These are phyloP conservation scores for Lycophotia porphyrea DNA, from an alignment of 2,888 invertebrate species.

Conservation along the genomic window DNA sequence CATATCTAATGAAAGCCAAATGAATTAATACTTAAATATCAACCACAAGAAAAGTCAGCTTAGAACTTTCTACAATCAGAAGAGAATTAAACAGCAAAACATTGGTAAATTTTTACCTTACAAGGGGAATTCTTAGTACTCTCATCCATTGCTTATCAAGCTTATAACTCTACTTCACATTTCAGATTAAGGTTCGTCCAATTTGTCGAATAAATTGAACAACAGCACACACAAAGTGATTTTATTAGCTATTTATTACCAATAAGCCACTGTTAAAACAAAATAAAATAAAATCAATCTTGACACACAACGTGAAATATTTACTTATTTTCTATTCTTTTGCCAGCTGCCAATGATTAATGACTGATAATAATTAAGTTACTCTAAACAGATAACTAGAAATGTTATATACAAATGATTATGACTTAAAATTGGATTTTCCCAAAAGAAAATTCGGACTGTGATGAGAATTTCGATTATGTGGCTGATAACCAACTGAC, in stretches of 20 bases:
- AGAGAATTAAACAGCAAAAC: conserved; percentile 73
- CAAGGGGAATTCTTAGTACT: conserved; percentile 87
- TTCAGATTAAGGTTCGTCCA: conserved; percentile 84
- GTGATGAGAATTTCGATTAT: conserved; percentile 67
- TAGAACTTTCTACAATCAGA: conserved; percentile 69
- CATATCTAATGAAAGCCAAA: conserved; percentile 64
- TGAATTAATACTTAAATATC: conserved; percentile 56
- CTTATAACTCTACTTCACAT: conserved; percentile 82
- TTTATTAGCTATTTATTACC: conserved; percentile 85
- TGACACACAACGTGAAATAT: conserved; percentile 85
- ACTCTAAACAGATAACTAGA: conserved; percentile 49
- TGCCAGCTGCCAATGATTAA: conserved; percentile 72
- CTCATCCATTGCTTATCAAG: conserved; percentile 87
- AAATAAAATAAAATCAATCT: conserved; percentile 88
- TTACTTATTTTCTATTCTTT: conserved; percentile 79
- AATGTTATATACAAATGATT: conserved; percentile 45
- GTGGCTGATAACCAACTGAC: conserved; percentile 67
- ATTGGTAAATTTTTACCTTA: conserved; percentile 86
- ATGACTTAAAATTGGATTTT: conserved; percentile 67
- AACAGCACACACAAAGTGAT: conserved; percentile 85
- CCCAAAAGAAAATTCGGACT: conserved; percentile 68
- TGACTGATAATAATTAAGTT: conserved; percentile 62
- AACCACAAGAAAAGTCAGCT: conserved; percentile 64
- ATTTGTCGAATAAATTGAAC: conserved; percentile 78
- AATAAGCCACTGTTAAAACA: conserved; percentile 87